Base-by-base conservation (phyloP, 2,113 vertebrate species). In the Gnathonemus echidnorhynchus region DNA sequence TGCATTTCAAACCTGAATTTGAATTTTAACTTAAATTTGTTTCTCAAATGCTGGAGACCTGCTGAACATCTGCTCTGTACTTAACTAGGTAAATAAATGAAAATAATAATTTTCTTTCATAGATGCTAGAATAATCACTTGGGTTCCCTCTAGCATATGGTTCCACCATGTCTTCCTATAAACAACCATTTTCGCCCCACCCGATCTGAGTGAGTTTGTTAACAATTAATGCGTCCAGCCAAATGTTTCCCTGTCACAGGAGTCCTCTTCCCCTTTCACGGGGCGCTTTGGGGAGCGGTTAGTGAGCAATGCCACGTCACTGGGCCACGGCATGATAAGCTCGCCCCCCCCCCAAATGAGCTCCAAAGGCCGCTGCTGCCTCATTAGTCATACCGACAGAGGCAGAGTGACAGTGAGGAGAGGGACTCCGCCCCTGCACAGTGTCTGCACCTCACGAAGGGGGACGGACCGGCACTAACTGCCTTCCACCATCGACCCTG, bases 61-160 rank as follows among this genome's bases (percentile, higher is more conserved):
- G 95, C 95, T 95, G 95, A 91, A 92, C 89, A 91, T 94, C 91
- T 93, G 92, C 91, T 93, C 92, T 91, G 35, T 19, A 42, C 35
- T 77, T 39, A 77, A 77, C 35, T 39, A 39, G 15, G 15, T 80
- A 80, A 80, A 77, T 39, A 80, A 80, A 80, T 15, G 74, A 42
- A 35, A 42, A 80, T 19, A 74, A 74, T 39, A 1, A 77, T 77
- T 80, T 80, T 39, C 35, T 80, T 80, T 42, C 74, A 80, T 17
- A 42, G 35, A 77, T 77, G 31, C 84, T 27, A 49, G 21, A 48
- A 27, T 50, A 50, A 31, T 53, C 86, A 52, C 50, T 53, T 53
- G 10, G 50, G 49, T 80, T 42, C 31, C 35, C 6, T 42, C 17
- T 5, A 53, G 50, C 86, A 48, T 35, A 87, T 27, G 39, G 24